Conservation (phyloP, 2,888 invertebrate genomes). For the Callyntrura guangdongensis region DNA sequence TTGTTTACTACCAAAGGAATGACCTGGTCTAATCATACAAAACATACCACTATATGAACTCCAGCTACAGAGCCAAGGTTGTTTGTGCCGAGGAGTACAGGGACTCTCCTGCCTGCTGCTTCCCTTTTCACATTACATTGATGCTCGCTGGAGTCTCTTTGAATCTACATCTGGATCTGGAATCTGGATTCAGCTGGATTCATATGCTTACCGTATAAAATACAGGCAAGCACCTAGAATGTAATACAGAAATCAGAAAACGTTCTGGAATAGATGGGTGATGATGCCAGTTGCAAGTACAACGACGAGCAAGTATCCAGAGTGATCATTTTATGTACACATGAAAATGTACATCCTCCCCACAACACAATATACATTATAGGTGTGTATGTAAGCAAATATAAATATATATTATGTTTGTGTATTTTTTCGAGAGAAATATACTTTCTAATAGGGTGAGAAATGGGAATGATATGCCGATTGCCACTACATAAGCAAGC, state of each 20-base stretch:
- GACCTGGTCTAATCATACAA: not conserved
- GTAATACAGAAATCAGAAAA: too few species aligned
- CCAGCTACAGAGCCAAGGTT: not conserved
- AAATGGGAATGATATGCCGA: constrained; percentile 37
- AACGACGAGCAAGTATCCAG: not conserved
- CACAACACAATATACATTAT: not conserved
- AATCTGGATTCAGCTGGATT: constrained; percentile 45
- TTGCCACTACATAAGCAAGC: constrained; percentile 37
- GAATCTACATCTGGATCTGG: constrained; percentile 44
- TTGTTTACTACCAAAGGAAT: constrained; percentile 8
- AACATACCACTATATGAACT: not conserved
- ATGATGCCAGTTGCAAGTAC: too few species aligned
- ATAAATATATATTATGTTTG: not conserved
- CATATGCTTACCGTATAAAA: not conserved
- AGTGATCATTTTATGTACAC: not conserved
- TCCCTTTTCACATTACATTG: not conserved
- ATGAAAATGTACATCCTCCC: too few species aligned
- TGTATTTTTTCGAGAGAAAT: not conserved
- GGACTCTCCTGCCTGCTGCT: not conserved
- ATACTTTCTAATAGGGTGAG: constrained; percentile 53
- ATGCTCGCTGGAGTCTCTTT: constrained; percentile 5
- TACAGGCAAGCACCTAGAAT: too few species aligned
- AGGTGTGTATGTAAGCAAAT: not conserved
- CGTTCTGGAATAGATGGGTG: too few species aligned
- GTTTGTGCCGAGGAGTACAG: too few species aligned